Conservation (phyloP, 2,113 vertebrate genomes). For the Sylvilagus bachmani region DNA sequence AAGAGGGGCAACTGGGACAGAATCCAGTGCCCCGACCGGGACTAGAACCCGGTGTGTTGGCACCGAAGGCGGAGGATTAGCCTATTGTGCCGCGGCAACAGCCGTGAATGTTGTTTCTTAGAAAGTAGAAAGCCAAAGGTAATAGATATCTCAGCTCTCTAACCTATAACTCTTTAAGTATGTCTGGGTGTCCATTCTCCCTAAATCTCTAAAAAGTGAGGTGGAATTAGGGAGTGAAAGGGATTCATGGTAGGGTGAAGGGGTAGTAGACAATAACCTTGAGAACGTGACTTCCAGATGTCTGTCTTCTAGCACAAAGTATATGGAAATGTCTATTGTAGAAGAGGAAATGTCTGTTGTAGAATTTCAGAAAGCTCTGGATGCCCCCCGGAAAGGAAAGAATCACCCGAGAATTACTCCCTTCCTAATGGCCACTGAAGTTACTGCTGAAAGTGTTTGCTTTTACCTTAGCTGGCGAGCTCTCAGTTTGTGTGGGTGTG, state of each 20-base stretch:
- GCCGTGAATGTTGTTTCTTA: not conserved
- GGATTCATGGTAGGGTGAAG: not conserved
- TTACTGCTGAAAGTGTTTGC: slow-evolving; percentile 57
- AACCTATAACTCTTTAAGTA: not conserved
- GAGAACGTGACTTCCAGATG: slow-evolving; percentile 50
- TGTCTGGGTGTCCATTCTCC: slow-evolving; percentile 39
- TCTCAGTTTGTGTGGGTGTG: not conserved
- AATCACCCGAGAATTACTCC: not conserved
- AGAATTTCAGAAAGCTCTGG: slow-evolving; percentile 44
- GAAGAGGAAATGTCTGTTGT: slow-evolving; percentile 4
- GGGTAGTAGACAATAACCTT: slow-evolving; percentile 20
- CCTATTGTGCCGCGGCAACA: too few species aligned
- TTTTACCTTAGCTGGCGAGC: slow-evolving; percentile 60
- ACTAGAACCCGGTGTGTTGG: too few species aligned
- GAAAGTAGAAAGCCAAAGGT: not conserved
- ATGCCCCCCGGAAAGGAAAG: not conserved
- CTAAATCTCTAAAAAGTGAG: slow-evolving; percentile 31
- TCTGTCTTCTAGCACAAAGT: not conserved
- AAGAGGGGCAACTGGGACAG: too few species aligned
- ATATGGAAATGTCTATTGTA: not conserved
- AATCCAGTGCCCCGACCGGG: too few species aligned
- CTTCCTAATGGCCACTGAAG: not conserved
- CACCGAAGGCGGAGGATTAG: too few species aligned
- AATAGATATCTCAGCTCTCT: not conserved
- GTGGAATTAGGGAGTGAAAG: slow-evolving; percentile 3